phyloP scores from a whole-genome alignment of 2,797 vertebrate genomes.

The Geotrypetes seraphini region DNA sequence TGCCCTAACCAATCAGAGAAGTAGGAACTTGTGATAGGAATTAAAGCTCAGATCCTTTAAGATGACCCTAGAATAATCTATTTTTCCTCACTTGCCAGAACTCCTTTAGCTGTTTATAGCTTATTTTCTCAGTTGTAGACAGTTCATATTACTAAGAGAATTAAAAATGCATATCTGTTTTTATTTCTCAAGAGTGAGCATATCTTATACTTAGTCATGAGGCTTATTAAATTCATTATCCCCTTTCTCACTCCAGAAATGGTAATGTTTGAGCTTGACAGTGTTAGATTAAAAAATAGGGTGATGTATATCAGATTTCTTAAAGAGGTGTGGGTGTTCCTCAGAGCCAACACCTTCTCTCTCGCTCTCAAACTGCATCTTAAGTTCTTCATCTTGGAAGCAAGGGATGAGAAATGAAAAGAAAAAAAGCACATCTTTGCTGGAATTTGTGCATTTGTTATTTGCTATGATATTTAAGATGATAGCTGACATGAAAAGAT shows the following conservation, averaged over 20 bases:
- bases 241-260: conserved; percentile 15
- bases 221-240: not conserved
- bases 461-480: conserved; percentile 59
- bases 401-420: too few relatives aligned
- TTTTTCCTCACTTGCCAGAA: too few relatives aligned
- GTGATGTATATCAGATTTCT: conserved; percentile 12
- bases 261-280: conserved; percentile 35
- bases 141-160: too few relatives aligned
- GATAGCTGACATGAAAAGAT: conserved; percentile 63
- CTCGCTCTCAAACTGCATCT: conserved; percentile 23
- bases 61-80: too few relatives aligned
- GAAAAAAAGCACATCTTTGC: conserved; percentile 39
- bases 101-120: too few relatives aligned
- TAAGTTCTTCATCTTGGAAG: conserved; percentile 30
- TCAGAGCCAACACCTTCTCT: conserved; percentile 19
- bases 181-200: too few relatives aligned
- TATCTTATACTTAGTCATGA: too few relatives aligned
- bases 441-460: conserved; percentile 49
- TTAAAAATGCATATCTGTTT: too few relatives aligned
- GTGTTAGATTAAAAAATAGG: conserved; percentile 22
- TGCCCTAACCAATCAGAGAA: too few relatives aligned
- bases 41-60: too few relatives aligned
- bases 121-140: too few relatives aligned
- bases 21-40: too few relatives aligned
- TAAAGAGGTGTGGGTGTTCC: conserved; percentile 19